Conservation (phyloP, 2,888 invertebrate species). For the Sympetrum striolatum region DNA sequence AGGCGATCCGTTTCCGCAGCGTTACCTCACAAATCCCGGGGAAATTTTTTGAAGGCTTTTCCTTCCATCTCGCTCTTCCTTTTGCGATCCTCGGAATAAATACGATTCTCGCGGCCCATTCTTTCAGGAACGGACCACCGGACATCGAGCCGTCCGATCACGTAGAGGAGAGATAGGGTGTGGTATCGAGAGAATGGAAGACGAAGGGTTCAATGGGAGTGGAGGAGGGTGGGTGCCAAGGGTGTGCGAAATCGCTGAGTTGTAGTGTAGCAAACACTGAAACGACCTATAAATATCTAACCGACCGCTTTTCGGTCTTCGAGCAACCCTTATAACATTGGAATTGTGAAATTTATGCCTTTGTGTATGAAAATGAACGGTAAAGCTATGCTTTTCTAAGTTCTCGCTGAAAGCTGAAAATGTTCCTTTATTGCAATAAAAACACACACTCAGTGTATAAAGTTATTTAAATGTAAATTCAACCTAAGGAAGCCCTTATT, state of each 20-base stretch:
- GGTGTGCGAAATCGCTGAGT: not conserved
- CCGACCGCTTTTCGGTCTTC: no score
- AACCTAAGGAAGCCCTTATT: no score
- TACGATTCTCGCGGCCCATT: conserved; percentile 9
- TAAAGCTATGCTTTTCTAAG: no score
- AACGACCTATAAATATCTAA: no score
- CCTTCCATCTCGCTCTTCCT: not conserved
- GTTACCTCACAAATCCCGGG: not conserved
- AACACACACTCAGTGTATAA: no score
- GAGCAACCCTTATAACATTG: no score
- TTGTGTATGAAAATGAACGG: no score
- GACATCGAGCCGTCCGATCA: conserved; percentile 18
- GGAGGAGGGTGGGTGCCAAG: not conserved
- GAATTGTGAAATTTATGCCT: no score
- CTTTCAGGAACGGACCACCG: conserved; percentile 33
- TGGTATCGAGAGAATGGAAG: no score
- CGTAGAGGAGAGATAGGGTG: not conserved
- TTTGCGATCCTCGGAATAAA: conserved; percentile 4
- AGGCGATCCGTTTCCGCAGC: not conserved
- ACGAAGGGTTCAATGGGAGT: not conserved
- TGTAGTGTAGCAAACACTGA: not conserved
- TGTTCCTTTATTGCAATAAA: no score
- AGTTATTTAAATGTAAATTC: no score
- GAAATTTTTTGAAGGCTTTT: conserved; percentile 1
- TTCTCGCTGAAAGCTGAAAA: no score